A percentile compares a stretch with the other conserved stretches of the same genome.
phyloP scores from a whole-genome alignment of 1,140 invertebrate genomes.

The Whitmania pigra region DNA sequence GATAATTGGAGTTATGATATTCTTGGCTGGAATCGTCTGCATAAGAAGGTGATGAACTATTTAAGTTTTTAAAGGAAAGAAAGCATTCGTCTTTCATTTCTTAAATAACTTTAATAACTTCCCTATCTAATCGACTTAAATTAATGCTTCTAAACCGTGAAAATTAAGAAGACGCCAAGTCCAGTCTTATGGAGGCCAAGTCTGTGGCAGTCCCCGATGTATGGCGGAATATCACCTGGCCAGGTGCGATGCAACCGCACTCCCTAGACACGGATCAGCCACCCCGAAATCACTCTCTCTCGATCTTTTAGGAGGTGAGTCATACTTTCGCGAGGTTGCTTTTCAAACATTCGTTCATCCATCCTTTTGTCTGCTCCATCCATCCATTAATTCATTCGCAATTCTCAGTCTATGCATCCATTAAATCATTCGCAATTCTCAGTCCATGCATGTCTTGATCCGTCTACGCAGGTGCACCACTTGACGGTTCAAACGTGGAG shows the following conservation, averaged over 20 bases:
- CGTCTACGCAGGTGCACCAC: not conserved
- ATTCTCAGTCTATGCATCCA: too few species aligned
- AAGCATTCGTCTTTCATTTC: too few species aligned
- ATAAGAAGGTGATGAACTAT: conserved; percentile 20
- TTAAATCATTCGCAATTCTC: too few species aligned
- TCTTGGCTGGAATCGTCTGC: conserved; percentile 23
- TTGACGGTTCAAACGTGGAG: conserved; percentile 15
- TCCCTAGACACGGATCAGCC: not conserved
- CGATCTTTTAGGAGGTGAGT: conserved; percentile 3
- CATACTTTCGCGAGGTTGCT: too few species aligned
- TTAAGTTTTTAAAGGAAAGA: not conserved
- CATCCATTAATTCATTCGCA: too few species aligned
- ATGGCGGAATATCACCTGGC: conserved; percentile 1
- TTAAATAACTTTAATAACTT: too few species aligned
- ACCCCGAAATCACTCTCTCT: conserved; percentile 10
- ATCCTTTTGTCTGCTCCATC: too few species aligned
- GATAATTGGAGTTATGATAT: conserved; percentile 24
- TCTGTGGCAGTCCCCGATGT: not conserved
- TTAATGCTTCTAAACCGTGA: not conserved
- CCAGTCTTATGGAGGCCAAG: not conserved
- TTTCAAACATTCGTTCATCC: too few species aligned
- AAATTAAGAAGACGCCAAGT: not conserved
- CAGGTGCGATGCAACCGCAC: not conserved
- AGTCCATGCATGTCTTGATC: too few species aligned
- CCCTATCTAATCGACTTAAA: not conserved